These are phyloP conservation scores for Recurvirostra avosetta DNA, from an alignment of 2,113 vertebrate genomes.

Conservation along the genomic window DNA sequence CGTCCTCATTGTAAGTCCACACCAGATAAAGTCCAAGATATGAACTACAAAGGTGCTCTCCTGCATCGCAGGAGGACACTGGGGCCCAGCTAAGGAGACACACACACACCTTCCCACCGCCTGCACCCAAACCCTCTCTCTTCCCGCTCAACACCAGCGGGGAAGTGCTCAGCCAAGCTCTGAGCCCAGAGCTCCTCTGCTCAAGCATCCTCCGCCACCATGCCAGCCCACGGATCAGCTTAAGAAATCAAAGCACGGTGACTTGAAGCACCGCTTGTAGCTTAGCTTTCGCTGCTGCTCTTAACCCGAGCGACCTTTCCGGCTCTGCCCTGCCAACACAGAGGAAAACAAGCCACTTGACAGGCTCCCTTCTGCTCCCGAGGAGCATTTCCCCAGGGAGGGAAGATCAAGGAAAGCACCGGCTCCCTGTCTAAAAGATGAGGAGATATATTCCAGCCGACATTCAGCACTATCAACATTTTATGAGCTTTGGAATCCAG, in stretches of 20 bases:
- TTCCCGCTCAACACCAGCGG: fast-evolving
- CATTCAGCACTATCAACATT: slow-evolving; percentile 22
- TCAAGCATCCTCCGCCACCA: not conserved
- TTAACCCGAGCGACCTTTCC: slow-evolving; percentile 11
- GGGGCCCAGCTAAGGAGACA: fast-evolving
- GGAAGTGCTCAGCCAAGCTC: not conserved
- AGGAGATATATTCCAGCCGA: slow-evolving; percentile 11
- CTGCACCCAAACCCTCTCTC: not conserved
- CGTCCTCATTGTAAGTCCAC: fast-evolving
- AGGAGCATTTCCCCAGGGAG: slow-evolving; percentile 3
- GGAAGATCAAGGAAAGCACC: not conserved
- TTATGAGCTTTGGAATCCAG: slow-evolving; percentile 63
- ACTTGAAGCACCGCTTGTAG: not conserved
- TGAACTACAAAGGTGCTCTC: too few relatives aligned
- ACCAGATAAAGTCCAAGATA: not conserved
- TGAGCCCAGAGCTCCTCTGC: not conserved
- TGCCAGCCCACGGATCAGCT: not conserved
- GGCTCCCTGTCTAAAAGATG: not conserved
- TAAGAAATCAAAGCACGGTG: not conserved
- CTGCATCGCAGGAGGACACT: fast-evolving
- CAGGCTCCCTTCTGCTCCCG: not conserved
- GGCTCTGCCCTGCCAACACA: slow-evolving; percentile 26
- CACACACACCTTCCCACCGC: fast-evolving
- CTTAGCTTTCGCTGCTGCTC: not conserved
- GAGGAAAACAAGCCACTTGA: slow-evolving; percentile 49